Conservation (phyloP, 2,888 invertebrate species). For the Rhingia campestris region DNA sequence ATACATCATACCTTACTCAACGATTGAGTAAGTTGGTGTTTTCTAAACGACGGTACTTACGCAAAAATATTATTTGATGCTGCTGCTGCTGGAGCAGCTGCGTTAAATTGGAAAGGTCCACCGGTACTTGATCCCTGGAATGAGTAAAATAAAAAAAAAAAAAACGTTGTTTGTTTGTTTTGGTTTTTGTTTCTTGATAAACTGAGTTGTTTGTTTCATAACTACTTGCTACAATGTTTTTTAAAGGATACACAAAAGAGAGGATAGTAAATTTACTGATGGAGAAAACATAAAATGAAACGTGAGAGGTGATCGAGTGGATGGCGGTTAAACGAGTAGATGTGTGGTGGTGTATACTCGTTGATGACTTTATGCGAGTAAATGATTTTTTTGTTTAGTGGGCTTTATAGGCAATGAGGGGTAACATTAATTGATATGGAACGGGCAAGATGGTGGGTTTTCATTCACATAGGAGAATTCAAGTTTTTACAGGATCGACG, state of each 20-base stretch:
- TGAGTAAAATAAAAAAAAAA: constrained; percentile 72
- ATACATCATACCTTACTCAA: neutral
- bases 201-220: constrained; percentile 3
- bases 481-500: too few species aligned
- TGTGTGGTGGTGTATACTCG: neutral
- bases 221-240: constrained; percentile 23
- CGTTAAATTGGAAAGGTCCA: constrained; percentile 82
- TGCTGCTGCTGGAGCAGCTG: constrained; percentile 79
- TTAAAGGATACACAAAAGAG: constrained; percentile 19
- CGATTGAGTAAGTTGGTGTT: neutral
- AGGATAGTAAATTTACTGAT: constrained; percentile 11
- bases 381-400: too few species aligned
- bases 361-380: too few species aligned
- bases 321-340: neutral
- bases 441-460: too few species aligned
- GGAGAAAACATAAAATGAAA: constrained; percentile 30
- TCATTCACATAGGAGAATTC: too few species aligned
- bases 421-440: too few species aligned
- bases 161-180: constrained; percentile 45
- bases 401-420: too few species aligned
- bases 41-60: constrained; percentile 80
- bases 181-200: constrained; percentile 44
- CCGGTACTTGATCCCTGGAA: constrained; percentile 81
- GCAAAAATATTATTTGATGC: constrained; percentile 82
- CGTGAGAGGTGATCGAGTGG: neutral